Percentiles rank a stretch among this genome's conserved stretches.
phyloP scores from a whole-genome alignment of 37 sponge, comb jelly and placozoan species.

The Haliclona indistincta region DNA sequence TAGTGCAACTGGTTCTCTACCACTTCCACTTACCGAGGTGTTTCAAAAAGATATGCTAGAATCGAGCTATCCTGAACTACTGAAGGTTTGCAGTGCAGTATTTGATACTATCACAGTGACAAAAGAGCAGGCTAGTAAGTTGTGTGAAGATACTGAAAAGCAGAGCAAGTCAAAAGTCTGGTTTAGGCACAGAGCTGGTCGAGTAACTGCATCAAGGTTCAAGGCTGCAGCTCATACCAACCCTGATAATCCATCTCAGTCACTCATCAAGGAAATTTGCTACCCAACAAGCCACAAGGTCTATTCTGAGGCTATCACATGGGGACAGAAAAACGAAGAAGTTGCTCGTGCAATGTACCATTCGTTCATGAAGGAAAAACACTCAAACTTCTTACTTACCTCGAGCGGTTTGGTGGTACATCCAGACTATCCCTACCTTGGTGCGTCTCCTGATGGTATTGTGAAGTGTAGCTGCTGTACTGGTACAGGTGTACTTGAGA shows the following conservation, averaged over 20 bases:
- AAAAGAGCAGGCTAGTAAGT: neutral
- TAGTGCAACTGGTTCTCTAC: neutral
- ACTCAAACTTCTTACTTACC: neutral
- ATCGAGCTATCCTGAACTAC: neutral
- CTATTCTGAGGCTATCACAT: too few species aligned
- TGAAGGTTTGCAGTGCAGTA: slow-evolving; percentile 1
- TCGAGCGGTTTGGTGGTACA: slow-evolving; percentile 21
- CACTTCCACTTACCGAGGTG: neutral
- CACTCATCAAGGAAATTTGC: slow-evolving; percentile 3
- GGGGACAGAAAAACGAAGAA: slow-evolving; percentile 9
- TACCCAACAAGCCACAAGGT: slow-evolving; percentile 29
- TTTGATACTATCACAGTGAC: neutral
- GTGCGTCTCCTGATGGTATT: slow-evolving; percentile 22
- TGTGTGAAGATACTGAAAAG: neutral
- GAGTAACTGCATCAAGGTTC: slow-evolving; percentile 1
- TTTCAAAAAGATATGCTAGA: neutral
- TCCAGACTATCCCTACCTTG: neutral
- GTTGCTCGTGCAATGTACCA: neutral
- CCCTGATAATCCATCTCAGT: neutral
- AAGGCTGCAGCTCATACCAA: neutral
- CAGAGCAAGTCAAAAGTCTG: neutral
- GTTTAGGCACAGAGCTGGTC: slow-evolving; percentile 1
- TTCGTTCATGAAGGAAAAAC: neutral
- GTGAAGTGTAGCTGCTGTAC: neutral
- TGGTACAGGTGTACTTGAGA: slow-evolving; percentile 18